Evolutionary conservation across 2,888 invertebrate genomes (phyloP), one percentile per base, ranked within the genome.

Genomic region (Diplolepis rosae): DNA sequence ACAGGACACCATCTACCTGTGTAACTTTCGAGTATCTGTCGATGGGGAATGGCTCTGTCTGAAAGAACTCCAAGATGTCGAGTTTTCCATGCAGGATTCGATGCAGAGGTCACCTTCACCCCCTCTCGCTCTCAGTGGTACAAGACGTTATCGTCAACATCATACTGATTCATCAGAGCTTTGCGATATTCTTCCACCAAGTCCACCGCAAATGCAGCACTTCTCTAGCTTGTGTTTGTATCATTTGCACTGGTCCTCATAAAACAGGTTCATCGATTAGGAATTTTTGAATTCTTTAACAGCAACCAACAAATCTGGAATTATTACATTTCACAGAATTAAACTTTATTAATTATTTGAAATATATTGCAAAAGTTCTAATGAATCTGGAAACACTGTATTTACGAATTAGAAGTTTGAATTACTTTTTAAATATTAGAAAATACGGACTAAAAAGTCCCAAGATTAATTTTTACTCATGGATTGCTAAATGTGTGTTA

Each of bases 31-130:
- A 71, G 98, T 98, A 5, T 97, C 97, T 66, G 98, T 98, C 51
- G 98, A 98, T 85, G 98, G 98, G 73, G 98, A 98, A 89, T 98
- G 98, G 98, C 91, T 98, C 72, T 98, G 98, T 88, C 90, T 98
- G 70, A 96, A 97, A 88, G 98, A 98, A 89, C 90, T 98, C 73
- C 96, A 97, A 83, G 98, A 98, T 89, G 95, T 97, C 86, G 96
- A 96, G 85, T 91, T 91, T 80, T 90, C 90, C 71, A 93, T 94
- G 91, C 94, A 94, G 82, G 94, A 94, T 80, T 91, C 94, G 74
- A 92, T 92, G 83, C 92, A 90, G 81, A 92, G 91, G 65, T 89
- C 89, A 4, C 91, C 93, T n/a, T 91, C 93, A 22, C 92, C 93
- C 66, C 92, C 91, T 77, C 91, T 92, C 71, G 91, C 92, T 72